Evolutionary conservation across 2,888 invertebrate species (phyloP).

Genomic region (Seladonia tumulorum): DNA sequence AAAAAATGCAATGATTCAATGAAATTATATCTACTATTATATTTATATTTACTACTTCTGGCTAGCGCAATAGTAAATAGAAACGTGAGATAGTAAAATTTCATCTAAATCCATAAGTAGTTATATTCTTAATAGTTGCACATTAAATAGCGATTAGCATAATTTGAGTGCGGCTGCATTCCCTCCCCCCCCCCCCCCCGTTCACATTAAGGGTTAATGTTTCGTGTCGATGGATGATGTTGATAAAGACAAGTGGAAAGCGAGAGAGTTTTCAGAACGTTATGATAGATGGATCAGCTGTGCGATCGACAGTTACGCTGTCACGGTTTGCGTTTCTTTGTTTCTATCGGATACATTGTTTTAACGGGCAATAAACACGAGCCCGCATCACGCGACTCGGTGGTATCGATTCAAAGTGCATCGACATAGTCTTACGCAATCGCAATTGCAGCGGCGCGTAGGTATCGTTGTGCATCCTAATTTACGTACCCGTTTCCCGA

Average conservation of each 20-base stretch:
- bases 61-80: no score
- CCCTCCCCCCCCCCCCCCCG: no score
- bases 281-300: background rate
- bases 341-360: background rate
- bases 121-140: no score
- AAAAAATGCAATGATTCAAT: background rate
- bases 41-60: no score
- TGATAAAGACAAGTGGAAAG: background rate
- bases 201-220: background rate
- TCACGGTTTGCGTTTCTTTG: background rate
- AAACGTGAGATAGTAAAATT: background rate
- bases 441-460: conserved; percentile 35
- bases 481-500: conserved; percentile 33
- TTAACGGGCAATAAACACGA: conserved; percentile 26
- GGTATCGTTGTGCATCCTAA: conserved; percentile 40
- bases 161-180: no score
- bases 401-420: conserved; percentile 52
- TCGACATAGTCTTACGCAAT: conserved; percentile 54
- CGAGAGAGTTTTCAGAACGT: background rate
- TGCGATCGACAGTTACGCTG: background rate
- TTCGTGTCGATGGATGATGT: no score
- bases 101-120: no score
- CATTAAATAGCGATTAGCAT: no score
- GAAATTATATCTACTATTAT: no score
- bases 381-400: conserved; percentile 24